A percentile compares a stretch with the other conserved stretches of the same genome.
phyloP scores from a whole-genome alignment of 2,888 invertebrate genomes.

The Orgyia antiqua region DNA sequence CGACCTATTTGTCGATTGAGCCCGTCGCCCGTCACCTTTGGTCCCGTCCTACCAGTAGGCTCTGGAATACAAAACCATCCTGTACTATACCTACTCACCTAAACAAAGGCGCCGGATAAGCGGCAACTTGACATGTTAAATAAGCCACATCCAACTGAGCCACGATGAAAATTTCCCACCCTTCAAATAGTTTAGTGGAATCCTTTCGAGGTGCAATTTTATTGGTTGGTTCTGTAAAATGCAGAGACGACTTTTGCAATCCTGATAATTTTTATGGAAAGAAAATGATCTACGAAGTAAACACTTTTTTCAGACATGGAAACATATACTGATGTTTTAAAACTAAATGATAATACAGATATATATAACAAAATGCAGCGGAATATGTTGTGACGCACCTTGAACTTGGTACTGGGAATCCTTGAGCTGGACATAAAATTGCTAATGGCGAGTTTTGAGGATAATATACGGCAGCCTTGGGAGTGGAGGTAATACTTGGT shows the following conservation, averaged over 20 bases:
- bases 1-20: conserved; percentile 76
- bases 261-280: conserved; percentile 1
- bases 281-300: neutral
- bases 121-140: conserved; percentile 83
- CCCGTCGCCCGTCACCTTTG: conserved; percentile 81
- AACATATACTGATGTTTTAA: too few relatives aligned
- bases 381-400: conserved; percentile 70
- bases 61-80: conserved; percentile 74
- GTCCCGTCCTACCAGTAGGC: conserved; percentile 84
- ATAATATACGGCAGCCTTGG: conserved; percentile 63
- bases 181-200: conserved; percentile 75
- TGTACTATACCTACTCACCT: conserved; percentile 78
- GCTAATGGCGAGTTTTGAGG: conserved; percentile 54
- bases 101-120: conserved; percentile 83
- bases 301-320: neutral
- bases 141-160: conserved; percentile 71
- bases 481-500: conserved; percentile 72
- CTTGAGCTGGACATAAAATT: conserved; percentile 73
- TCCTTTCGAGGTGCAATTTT: conserved; percentile 80
- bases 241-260: conserved; percentile 39
- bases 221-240: conserved; percentile 82
- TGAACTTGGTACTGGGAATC: conserved; percentile 80
- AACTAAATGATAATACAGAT: too few relatives aligned
- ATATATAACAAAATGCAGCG: neutral
- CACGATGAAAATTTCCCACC: conserved; percentile 80